Base-by-base conservation (phyloP, 2,888 invertebrate species). In the Thereva nobilitata region DNA sequence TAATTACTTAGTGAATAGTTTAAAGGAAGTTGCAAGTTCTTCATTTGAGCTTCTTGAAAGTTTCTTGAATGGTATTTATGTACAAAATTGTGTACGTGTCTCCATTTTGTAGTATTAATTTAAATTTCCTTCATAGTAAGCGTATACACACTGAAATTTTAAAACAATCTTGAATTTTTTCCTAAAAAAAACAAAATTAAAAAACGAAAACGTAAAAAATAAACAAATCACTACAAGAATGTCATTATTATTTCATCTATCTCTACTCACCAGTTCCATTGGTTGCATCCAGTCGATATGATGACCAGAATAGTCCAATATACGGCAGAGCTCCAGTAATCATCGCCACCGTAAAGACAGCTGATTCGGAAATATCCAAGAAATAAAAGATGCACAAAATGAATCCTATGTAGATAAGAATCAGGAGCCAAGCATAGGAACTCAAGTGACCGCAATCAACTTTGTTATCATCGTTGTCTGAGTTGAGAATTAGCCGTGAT, bases 271-370 rank as follows among this genome's bases (percentile, higher is more conserved):
- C 79, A 73, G 80, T 80, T 68, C 81, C 79, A 63, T 78, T 75
- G 35, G 74, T 71, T 45, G 80, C 76, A 57, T 82, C 78, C 77
- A 83, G 79, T 70, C 82, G 81, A 72, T 84, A 84, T 55, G 85
- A 74, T 54, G 85, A 84, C 86, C 86, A 86, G 83, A 84, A 86
- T 69, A 86, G 82, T 10, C 84, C 84, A 42, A 84, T 81, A 6
- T 86, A 71, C 3, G 86, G 86, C 49, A 86, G 76, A 23, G 85
- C 82, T 10, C 82, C 80, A 12, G 84, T 83, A 66, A 83, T 80
- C 41, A 83, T 78, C 10, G 85, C 84, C 10, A 85, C 80, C 8
- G 84, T 84, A 73, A 85, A 84, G 5, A 86, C 85, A 6, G 85
- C 84, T 40, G 85, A 85, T 73, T 85, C 85, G 67, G 83, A 82